Evolutionary conservation across 2,113 vertebrate species (phyloP), one percentile per base, ranked within the genome.

Genomic region (Tupaia tana): DNA sequence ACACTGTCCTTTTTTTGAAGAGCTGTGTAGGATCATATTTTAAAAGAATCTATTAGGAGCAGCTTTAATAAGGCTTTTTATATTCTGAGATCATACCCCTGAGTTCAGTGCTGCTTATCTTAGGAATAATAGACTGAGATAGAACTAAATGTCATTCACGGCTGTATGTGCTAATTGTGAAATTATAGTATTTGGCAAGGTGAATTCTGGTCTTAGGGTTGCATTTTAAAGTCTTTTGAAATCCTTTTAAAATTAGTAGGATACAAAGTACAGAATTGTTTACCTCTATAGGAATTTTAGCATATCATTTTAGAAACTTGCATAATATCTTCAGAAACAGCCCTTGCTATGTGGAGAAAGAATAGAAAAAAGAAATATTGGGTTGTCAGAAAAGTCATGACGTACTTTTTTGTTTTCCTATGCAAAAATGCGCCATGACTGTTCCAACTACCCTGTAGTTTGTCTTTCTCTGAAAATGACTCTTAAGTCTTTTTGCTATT

Each of bases 41-140:
- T 98, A 96, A 97, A 98, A 98, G 85, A 98, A 94, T 94, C 98
- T 98, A 83, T 92, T 94, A 97, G 89, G 96, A 97, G 85, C 9
- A 58, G 81, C 90, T 90, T 97, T 97, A 97, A 97, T 97, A 43
- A 43, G 91, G 20, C 94, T 97, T 97, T 98, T 97, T 97, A 93
- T 96, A 94, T 93, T 92, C 82, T 31, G 69, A 97, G 95, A 96
- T 94, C 92, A 66, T 97, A 97, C 97, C 89, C 95, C 96, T 97
- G 97, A 97, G 92, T 96, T 98, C 59, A 66, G 69, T 97, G 91
- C 86, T 89, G 43, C 95, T 94, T 94, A 78, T 95, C 52, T 81
- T 95, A 0, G 0, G 75, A 91, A 85, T 43, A 96, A 89, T 34
- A 94, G 91, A 83, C 82, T 82, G 70, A 92, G 88, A 81, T 97